Evolutionary conservation across 2,113 vertebrate genomes (phyloP).

Genomic region (Scatophagus argus): DNA sequence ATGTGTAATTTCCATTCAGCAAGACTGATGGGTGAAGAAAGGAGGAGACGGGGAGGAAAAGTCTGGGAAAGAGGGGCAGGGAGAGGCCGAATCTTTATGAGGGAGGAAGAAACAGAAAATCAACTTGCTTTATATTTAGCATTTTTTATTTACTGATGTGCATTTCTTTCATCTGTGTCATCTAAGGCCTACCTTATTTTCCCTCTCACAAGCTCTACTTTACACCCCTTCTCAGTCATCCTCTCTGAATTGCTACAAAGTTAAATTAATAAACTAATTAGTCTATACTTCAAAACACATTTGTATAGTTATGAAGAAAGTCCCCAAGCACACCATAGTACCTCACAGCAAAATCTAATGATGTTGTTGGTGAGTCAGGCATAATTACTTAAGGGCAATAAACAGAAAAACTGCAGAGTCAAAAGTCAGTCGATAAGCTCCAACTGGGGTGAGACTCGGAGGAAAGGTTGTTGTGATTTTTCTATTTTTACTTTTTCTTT

Average conservation of each 20-base stretch:
- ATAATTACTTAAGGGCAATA: constrained; percentile 30
- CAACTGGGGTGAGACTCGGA: constrained; percentile 10
- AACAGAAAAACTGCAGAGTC: constrained; percentile 36
- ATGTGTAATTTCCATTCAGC: constrained; percentile 62
- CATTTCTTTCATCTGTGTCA: constrained; percentile 16
- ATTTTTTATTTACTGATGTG: constrained; percentile 7
- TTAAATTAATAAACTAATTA: constrained; percentile 71
- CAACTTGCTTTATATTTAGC: background rate
- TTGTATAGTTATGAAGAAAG: constrained; percentile 55
- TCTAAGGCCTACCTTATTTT: constrained; percentile 20
- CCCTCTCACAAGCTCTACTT: background rate
- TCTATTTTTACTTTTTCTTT: background rate
- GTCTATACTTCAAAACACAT: constrained; percentile 66
- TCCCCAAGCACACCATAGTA: constrained; percentile 42
- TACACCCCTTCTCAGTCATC: background rate
- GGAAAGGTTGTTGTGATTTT: no score
- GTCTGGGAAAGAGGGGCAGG: background rate
- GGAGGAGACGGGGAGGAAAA: constrained; percentile 8
- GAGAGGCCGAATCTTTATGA: constrained; percentile 3
- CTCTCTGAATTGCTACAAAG: constrained; percentile 45
- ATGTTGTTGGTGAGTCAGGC: constrained; percentile 44
- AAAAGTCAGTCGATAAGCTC: constrained; percentile 12
- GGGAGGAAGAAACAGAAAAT: background rate
- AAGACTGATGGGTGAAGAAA: constrained; percentile 51
- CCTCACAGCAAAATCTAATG: constrained; percentile 51